Conservation (phyloP, 2,888 invertebrate species). For the Rhodophaea formosa region DNA sequence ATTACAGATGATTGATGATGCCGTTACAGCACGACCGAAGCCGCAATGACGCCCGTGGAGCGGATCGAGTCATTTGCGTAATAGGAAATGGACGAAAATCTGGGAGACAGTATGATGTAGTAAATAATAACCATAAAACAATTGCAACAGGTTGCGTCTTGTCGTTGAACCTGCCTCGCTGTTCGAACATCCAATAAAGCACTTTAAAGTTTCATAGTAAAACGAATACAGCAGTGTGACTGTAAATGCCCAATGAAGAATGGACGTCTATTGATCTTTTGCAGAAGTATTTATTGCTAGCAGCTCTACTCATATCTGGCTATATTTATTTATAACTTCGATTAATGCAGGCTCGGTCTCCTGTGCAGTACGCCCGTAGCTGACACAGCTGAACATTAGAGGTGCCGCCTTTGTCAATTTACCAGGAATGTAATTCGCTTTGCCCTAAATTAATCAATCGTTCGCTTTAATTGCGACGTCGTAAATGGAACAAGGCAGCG, state of each 20-base stretch:
- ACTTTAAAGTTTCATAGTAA: background rate
- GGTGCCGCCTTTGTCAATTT: constrained; percentile 19
- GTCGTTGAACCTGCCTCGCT: background rate
- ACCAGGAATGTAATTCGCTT: constrained; percentile 27
- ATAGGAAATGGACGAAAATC: constrained; percentile 63
- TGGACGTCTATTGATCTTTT: constrained; percentile 1
- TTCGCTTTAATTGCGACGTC: constrained; percentile 30
- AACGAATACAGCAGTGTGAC: constrained; percentile 3
- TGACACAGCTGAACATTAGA: constrained; percentile 17
- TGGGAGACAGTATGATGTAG: constrained; percentile 16
- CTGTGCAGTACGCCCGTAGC: background rate
- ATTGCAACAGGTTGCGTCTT: background rate
- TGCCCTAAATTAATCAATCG: constrained; percentile 33
- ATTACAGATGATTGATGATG: constrained; percentile 80
- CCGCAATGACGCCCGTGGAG: constrained; percentile 69
- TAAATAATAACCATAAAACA: background rate
- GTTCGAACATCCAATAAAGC: background rate
- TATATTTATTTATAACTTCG: constrained; percentile 12
- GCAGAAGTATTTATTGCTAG: constrained; percentile 9
- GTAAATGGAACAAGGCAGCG: constrained; percentile 34
- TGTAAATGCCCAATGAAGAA: constrained; percentile 7
- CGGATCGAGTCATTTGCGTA: constrained; percentile 73
- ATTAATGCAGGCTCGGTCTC: constrained; percentile 12
- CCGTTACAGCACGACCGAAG: constrained; percentile 77
- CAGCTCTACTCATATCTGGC: background rate